These are phyloP conservation scores for Drosophila cognata DNA, from an alignment of 2,888 invertebrate species.

Conservation along the genomic window DNA sequence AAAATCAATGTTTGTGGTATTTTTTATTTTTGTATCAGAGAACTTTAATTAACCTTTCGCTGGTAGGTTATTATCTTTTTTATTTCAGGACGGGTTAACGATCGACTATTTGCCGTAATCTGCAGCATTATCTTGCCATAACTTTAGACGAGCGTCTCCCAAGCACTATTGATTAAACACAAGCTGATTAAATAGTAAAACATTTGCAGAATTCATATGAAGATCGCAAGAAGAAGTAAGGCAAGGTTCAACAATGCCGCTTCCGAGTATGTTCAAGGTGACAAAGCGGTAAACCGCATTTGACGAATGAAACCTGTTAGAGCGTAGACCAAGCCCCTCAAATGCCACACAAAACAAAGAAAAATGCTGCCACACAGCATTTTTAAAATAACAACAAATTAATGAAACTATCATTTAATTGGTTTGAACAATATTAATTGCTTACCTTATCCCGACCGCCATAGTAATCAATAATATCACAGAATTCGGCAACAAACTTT, in stretches of 20 bases:
- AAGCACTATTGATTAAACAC: conserved; percentile 12
- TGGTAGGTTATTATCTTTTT: conserved; percentile 54
- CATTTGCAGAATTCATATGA: conserved; percentile 39
- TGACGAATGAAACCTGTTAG: conserved; percentile 53
- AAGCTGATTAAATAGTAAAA: conserved; percentile 53
- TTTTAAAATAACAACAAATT: conserved; percentile 16
- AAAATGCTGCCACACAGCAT: conserved; percentile 53
- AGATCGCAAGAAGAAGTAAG: conserved; percentile 39
- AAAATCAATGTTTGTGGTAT: conserved; percentile 5
- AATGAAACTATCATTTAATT: neutral
- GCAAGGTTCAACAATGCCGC: conserved; percentile 58
- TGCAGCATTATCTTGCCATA: conserved; percentile 59
- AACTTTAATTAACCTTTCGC: conserved; percentile 48
- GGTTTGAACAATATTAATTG: neutral
- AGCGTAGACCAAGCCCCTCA: conserved; percentile 8
- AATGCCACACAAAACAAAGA: neutral
- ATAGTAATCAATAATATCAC: conserved; percentile 91
- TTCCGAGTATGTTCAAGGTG: conserved; percentile 43
- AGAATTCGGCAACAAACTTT: conserved; percentile 86
- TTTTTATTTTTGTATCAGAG: neutral
- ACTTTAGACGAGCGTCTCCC: conserved; percentile 14
- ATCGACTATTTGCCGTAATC: conserved; percentile 21
- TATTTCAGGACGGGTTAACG: conserved; percentile 39
- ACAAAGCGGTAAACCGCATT: conserved; percentile 18
- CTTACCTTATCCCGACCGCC: conserved; percentile 94